These are phyloP conservation scores for Papilio aristodemus DNA, from an alignment of 1,140 invertebrate species.

Conservation along the genomic window DNA sequence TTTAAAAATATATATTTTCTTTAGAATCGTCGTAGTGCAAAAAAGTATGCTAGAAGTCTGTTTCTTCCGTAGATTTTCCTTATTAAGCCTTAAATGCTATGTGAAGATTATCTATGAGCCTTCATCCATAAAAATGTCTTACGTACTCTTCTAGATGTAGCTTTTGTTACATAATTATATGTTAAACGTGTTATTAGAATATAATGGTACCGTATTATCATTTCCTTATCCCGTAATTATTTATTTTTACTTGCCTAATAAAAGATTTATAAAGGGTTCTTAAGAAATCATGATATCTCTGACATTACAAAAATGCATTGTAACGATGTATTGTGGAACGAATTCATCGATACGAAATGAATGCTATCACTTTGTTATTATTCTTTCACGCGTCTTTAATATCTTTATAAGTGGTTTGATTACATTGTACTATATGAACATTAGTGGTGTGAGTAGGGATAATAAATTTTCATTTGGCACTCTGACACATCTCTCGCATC, in stretches of 20 bases:
- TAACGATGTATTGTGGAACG: conserved; percentile 42
- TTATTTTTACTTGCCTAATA: conserved; percentile 7
- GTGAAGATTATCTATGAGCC: too few relatives aligned
- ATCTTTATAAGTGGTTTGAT: conserved; percentile 50
- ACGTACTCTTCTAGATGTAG: neutral
- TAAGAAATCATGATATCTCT: conserved; percentile 28
- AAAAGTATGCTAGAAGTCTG: too few relatives aligned
- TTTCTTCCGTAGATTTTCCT: too few relatives aligned
- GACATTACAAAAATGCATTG: conserved; percentile 40
- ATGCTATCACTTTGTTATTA: conserved; percentile 37
- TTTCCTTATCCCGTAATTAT: neutral
- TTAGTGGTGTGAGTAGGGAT: neutral
- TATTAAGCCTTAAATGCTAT: too few relatives aligned
- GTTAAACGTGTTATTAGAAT: neutral
- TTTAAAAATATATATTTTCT: too few relatives aligned
- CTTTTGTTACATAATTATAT: neutral
- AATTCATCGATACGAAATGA: conserved; percentile 47
- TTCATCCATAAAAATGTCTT: too few relatives aligned
- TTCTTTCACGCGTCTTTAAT: conserved; percentile 48
- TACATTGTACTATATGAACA: conserved; percentile 40
- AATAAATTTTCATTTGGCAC: too few relatives aligned
- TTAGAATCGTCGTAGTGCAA: too few relatives aligned
- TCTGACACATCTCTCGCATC: too few relatives aligned
- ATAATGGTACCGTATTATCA: neutral
- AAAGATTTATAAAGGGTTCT: neutral